Evolutionary conservation across 2,888 invertebrate genomes (phyloP), one percentile per base, ranked within the genome.

Genomic region (Mesopsocus fuscifrons): DNA sequence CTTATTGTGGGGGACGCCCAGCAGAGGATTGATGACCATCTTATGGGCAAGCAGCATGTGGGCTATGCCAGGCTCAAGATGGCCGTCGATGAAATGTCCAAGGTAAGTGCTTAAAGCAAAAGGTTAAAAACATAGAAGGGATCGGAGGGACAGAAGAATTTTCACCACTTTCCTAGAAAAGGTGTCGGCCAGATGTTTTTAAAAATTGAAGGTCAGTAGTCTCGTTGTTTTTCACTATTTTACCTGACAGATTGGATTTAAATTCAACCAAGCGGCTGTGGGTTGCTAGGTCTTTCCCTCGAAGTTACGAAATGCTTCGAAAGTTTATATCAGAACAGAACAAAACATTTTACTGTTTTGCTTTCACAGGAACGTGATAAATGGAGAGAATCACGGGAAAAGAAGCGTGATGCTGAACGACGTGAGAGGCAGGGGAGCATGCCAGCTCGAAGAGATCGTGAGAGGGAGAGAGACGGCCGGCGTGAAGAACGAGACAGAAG

Each of bases 1-100:
- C 71, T 98, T n/a, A 97, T 98, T 53, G 91, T 97, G 6, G 95
- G 94, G 6, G 97, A 98, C 64, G 97, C 95, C 2, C 95, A 94
- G 56, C 92, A 94, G 57, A 72, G 98, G 46, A 87, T 97, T 45
- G 95, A 97, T 55, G 97, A 98, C 60, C 97, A 98, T 66, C 66
- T 97, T 44, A 89, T 88, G 71, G 98, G 97, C 22, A 98, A 98
- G 65, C 97, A 97, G 61, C 98, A 98, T 66, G 80, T 94, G 49
- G 97, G 97, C 57, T 89, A 72, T 65, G 77, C 75, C 3, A 65
- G 68, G 52, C 62, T 77, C 33, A 65, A 69, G 45, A 61, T 63
- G 48, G 68, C 69, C 30, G 58, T 70, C 30, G 68, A 70, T 50
- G 71, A 71, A 55, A 66, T 70, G 23, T 60, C 62, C 5, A 38